Evolutionary conservation across 2,113 vertebrate species (phyloP).

Genomic region (Micronycteris hirsuta): DNA sequence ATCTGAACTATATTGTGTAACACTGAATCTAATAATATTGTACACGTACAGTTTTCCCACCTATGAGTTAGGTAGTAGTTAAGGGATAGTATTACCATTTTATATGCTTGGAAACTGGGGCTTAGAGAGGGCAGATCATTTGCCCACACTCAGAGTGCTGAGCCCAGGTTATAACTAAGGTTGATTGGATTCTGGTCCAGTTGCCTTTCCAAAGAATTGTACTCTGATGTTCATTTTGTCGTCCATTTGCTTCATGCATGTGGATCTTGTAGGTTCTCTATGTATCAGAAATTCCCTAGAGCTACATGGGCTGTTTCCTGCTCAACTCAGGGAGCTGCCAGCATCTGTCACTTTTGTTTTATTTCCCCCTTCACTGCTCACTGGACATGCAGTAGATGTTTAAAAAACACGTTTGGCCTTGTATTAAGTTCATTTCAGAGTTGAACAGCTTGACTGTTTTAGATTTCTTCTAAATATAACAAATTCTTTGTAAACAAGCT

Average conservation of each 20-base stretch:
- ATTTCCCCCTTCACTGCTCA: background rate
- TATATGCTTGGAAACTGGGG: background rate
- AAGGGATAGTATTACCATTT: background rate
- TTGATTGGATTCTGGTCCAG: background rate
- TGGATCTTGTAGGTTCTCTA: background rate
- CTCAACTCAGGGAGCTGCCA: background rate
- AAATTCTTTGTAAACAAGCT: background rate
- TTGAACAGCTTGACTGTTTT: background rate
- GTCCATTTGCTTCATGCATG: background rate
- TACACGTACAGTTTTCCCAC: background rate
- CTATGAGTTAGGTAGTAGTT: background rate
- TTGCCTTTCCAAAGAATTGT: background rate
- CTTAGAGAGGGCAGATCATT: background rate
- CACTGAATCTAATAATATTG: background rate
- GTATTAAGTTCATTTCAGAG: constrained; percentile 15
- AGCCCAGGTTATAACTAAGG: background rate
- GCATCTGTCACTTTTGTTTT: background rate
- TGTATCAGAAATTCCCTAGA: background rate
- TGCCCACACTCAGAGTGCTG: background rate
- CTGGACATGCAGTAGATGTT: background rate
- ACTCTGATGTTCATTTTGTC: background rate
- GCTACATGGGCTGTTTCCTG: background rate
- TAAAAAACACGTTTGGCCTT: constrained; percentile 21
- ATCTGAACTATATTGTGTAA: background rate
- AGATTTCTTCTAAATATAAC: constrained; percentile 23